phyloP scores from a whole-genome alignment of 92 coral and sea anemone species.

The Porites divaricata region DNA sequence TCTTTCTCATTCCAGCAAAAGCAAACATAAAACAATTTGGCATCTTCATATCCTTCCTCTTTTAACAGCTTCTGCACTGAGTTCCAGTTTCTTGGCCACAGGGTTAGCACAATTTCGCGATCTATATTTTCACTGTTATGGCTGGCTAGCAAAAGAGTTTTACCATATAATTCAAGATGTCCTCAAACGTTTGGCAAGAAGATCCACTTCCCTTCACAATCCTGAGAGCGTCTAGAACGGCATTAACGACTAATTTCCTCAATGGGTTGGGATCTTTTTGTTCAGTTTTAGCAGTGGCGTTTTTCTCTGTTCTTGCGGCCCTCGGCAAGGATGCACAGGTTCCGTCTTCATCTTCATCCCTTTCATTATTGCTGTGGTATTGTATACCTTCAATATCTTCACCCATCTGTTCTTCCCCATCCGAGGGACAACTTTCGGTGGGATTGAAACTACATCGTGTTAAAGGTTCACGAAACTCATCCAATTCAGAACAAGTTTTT shows the following conservation, averaged over 20 bases:
- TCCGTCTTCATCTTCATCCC: conserved; percentile 28
- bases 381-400: conserved; percentile 41
- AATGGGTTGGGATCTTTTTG: too few relatives aligned
- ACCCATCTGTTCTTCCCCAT: conserved; percentile 33
- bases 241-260: too few relatives aligned
- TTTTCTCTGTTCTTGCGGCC: conserved; percentile 7
- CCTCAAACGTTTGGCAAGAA: too few relatives aligned
- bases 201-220: too few relatives aligned
- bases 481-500: conserved; percentile 29
- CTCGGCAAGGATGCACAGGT: conserved; percentile 4
- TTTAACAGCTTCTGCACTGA: conserved; percentile 64
- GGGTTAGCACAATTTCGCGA: too few relatives aligned
- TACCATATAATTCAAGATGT: too few relatives aligned
- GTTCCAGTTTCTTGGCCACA: conserved; percentile 37
- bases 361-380: conserved; percentile 19
- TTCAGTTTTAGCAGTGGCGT: too few relatives aligned
- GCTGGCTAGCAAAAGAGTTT: too few relatives aligned
- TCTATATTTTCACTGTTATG: too few relatives aligned
- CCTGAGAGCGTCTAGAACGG: too few relatives aligned
- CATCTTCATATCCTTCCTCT: conserved; percentile 76
- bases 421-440: conserved; percentile 32
- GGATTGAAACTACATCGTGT: too few relatives aligned
- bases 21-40: conserved; percentile 61
- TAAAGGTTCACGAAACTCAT: too few relatives aligned
- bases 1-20: conserved; percentile 59